Base-by-base conservation (phyloP, 2,797 vertebrate genomes). In the Acanthurus tractus region DNA sequence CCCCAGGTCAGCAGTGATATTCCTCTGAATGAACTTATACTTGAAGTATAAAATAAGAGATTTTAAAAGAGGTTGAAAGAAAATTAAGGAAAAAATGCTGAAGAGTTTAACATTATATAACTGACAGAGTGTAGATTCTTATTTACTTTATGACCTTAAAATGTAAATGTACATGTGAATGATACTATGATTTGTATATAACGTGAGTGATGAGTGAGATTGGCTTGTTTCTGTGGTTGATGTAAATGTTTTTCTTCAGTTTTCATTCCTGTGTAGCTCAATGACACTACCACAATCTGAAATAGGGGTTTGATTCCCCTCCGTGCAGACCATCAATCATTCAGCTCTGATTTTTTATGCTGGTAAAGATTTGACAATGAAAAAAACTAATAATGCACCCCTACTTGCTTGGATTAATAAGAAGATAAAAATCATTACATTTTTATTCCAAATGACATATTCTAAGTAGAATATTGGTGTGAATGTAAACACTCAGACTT, bases 121-220 rank as follows among this genome's bases (percentile, higher is more conserved):
- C 54, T 50, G 53, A 57, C 78, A 79, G 76, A 74, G 84, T 85
- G 76, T 87, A 82, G 23, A 89, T 68, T 84, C 40, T 29, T 70
- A 56, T 77, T 66, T 71, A 34, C 59, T 76, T 76, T 61, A 74
- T 84, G 83, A 85, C 77, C 74, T 75, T 90, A 69, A 78, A 76
- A 81, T 88, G 81, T 89, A 86, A 74, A 85, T 63, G 67, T 81
- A 75, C 36, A 82, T 71, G 78, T 67, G 74, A 84, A 81, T 78
- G 67, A 81, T 62, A 65, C 44, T n/a, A 48, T 45, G 48, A 66
- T 74, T 66, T 84, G 66, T 88, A 79, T 58, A 73, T 86, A 68
- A 29, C 69, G 44, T 53, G 53, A 62, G 57, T 55, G 29, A 59
- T 58, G 66, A 44, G 29, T 75, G 58, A 38, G 61, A 20, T 36